Evolutionary conservation across 30 jellyfish, hydroid and myxozoan genomes (phyloP).

Genomic region (Cassiopea andromeda): DNA sequence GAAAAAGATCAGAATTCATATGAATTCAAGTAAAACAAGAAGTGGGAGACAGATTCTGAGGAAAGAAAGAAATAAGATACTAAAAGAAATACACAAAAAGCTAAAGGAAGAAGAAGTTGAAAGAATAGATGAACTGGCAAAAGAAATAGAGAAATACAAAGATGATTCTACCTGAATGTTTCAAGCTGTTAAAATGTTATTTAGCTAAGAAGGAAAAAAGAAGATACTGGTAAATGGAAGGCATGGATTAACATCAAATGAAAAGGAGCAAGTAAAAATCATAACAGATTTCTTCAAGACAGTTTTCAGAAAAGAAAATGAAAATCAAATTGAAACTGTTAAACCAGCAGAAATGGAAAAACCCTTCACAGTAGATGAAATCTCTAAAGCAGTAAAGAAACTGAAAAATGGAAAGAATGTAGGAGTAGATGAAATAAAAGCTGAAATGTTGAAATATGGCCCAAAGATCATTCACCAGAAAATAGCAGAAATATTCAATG

Average conservation of each 20-base stretch:
- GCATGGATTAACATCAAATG: conserved; percentile 25
- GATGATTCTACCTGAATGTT: conserved; percentile 14
- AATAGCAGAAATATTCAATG: conserved; percentile 23
- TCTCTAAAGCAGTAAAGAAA: not conserved
- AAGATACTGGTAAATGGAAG: conserved; percentile 13
- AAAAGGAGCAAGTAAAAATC: conserved; percentile 16
- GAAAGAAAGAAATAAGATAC: not conserved
- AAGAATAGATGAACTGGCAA: not conserved
- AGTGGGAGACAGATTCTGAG: not conserved
- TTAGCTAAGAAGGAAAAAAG: conserved; percentile 2
- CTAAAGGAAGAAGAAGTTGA: not conserved
- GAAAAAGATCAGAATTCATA: conserved; percentile 4
- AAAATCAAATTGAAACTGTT: conserved; percentile 11
- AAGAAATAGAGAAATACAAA: conserved; percentile 29
- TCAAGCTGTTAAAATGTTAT: conserved; percentile 10
- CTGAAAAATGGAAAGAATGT: conserved; percentile 13
- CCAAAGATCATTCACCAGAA: not conserved
- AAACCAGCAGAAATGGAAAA: conserved; percentile 31
- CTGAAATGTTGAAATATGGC: conserved; percentile 20
- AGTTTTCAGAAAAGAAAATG: conserved; percentile 29
- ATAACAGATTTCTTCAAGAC: conserved; percentile 32
- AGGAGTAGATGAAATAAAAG: conserved; percentile 13
- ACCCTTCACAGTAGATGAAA: conserved; percentile 37
- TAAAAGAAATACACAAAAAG: not conserved
- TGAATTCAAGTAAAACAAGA: conserved; percentile 12